These are phyloP conservation scores for Exaiptasia diaphana DNA, from an alignment of 64 coral and sea anemone genomes.

Conservation along the genomic window DNA sequence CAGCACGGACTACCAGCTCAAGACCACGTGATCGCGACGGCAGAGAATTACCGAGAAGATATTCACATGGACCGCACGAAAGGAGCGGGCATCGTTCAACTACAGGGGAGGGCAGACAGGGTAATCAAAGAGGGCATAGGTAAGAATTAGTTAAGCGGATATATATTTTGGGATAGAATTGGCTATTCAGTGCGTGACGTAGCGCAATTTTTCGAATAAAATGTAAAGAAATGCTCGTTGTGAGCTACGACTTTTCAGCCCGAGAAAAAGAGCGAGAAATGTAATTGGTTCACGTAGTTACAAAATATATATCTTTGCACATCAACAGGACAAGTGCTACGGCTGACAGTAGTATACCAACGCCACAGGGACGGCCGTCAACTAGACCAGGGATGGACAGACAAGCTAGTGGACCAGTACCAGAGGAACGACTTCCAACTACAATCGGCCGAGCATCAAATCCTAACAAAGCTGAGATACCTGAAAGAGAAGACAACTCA, in stretches of 20 bases:
- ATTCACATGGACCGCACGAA: constrained; percentile 73
- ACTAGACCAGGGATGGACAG: not conserved
- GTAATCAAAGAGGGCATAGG: not conserved
- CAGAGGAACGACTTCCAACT: constrained; percentile 48
- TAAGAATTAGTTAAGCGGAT: not conserved
- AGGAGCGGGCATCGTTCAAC: not conserved
- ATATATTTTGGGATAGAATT: too few species aligned
- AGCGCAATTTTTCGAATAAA: too few species aligned
- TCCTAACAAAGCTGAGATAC: constrained; percentile 95
- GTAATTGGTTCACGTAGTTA: too few species aligned
- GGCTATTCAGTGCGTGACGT: too few species aligned
- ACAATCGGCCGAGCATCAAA: constrained; percentile 82
- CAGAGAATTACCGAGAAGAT: constrained; percentile 65
- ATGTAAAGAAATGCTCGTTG: too few species aligned
- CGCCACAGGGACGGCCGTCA: not conserved
- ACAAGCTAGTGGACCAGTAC: not conserved
- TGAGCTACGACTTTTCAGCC: too few species aligned
- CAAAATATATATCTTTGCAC: too few species aligned
- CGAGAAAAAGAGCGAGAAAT: too few species aligned
- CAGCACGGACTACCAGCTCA: constrained; percentile 32
- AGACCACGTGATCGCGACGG: constrained; percentile 58
- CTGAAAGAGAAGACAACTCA: constrained; percentile 53
- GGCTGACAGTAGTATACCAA: not conserved
- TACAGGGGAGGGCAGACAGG: not conserved
- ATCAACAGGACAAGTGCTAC: constrained; percentile 19